Percentiles rank a stretch among this genome's conserved stretches.
phyloP scores from a whole-genome alignment of 2,113 vertebrate species.

The Phylloscopus trochilus region DNA sequence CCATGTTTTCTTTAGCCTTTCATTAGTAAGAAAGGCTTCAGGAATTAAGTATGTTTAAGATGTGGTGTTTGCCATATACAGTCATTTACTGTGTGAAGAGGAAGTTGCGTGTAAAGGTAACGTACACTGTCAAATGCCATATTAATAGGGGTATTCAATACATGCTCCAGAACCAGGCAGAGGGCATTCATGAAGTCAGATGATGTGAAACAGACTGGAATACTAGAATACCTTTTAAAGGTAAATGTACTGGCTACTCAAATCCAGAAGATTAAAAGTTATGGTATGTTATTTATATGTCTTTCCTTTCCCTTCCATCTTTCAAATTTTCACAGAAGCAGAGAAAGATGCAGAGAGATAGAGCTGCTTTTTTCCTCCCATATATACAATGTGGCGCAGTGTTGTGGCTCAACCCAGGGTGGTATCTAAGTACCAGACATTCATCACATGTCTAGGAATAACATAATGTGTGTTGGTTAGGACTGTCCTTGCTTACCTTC shows the following conservation, averaged over 20 bases:
- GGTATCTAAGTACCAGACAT: neutral
- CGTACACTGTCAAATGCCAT: accelerated
- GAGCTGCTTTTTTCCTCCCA: neutral
- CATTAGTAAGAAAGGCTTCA: neutral
- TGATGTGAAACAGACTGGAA: neutral
- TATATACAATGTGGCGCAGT: neutral
- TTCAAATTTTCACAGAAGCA: neutral
- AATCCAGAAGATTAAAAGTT: neutral
- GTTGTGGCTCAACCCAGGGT: neutral
- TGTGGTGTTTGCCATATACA: neutral
- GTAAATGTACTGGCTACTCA: neutral
- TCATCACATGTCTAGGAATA: accelerated
- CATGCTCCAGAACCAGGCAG: neutral
- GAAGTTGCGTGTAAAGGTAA: neutral
- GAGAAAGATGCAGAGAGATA: neutral
- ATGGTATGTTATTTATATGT: neutral
- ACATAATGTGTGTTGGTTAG: neutral
- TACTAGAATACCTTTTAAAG: neutral
- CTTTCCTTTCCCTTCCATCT: neutral
- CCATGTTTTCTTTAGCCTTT: neutral
- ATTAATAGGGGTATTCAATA: neutral
- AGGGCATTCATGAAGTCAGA: neutral
- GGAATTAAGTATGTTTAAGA: neutral
- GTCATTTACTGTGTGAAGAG: neutral
- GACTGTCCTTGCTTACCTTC: neutral